Conservation (phyloP, 2,888 invertebrate species). For the Eremobia ochroleuca region DNA sequence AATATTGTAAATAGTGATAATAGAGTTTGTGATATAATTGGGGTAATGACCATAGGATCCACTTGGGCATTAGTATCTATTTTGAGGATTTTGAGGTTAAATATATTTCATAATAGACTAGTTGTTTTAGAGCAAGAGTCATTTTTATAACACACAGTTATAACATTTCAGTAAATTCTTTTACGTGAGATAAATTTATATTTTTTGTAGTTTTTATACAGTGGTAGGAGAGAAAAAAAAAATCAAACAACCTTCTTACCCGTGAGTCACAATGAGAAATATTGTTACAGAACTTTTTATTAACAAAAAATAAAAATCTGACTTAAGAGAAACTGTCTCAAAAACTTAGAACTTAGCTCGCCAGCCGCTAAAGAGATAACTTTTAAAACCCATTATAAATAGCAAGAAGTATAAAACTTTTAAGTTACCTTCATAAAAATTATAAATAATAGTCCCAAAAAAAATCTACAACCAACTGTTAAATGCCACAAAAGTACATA, state of each 20-base stretch:
- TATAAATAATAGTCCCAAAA: background rate
- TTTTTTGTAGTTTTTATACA: background rate
- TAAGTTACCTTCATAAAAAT: background rate
- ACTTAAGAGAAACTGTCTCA: background rate
- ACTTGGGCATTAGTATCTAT: too few relatives aligned
- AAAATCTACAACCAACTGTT: constrained; percentile 12
- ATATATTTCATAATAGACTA: too few relatives aligned
- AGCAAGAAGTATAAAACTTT: constrained; percentile 27
- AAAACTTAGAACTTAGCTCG: background rate
- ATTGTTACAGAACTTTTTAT: background rate
- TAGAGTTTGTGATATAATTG: too few relatives aligned
- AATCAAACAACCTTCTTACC: background rate
- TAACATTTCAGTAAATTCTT: background rate
- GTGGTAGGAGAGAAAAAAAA: too few relatives aligned
- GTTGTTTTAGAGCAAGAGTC: too few relatives aligned
- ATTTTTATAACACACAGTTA: too few relatives aligned
- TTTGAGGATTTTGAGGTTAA: too few relatives aligned
- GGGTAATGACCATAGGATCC: too few relatives aligned
- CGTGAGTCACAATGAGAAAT: background rate
- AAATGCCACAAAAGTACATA: constrained; percentile 43
- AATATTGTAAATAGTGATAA: too few relatives aligned
- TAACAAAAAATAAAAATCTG: background rate
- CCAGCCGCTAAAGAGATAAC: constrained; percentile 15
- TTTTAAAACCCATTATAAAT: constrained; percentile 14
- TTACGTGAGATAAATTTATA: background rate